Evolutionary conservation across 2,113 vertebrate genomes (phyloP), one percentile per base, ranked within the genome.

Genomic region (Notothenia rossii): DNA sequence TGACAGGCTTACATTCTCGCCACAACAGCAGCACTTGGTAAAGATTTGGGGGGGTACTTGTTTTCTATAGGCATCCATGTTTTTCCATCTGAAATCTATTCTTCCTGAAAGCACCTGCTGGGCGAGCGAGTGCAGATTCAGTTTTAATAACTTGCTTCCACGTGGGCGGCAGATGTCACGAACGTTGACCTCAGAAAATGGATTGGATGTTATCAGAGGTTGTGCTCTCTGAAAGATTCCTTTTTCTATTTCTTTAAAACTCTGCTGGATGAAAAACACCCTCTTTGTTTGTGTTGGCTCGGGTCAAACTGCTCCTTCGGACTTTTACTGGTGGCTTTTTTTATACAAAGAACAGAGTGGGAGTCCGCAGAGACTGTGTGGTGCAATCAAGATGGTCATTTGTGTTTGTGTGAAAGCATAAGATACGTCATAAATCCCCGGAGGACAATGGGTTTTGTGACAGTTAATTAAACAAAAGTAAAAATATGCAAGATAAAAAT

Each of bases 121-220:
- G 67, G 56, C 68, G 72, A 73, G 59, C 18, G 2, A 56, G 70
- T 61, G 60, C 81, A 77, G 49, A 25, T 70, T 66, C 43, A 0
- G 20, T 66, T 40, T 58, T 83, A 75, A 77, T 59, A 79, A 62
- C 56, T 63, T 33, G 64, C 46, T 72, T 84, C 75, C 53, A 72
- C 20, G 79, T 70, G 79, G 83, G 74, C 14, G 48, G 75, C 76
- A 22, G 33, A 64, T 54, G 73, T 74, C 72, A 72, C 3, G 10
- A 85, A 75, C 48, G 56, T 53, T 77, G 81, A 75, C 77, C 79
- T 81, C 18, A 60, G 63, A 55, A 29, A 66, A 88, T 89, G 55
- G 10, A 86, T 83, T 1, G 20, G 49, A 43, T 55, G 45, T 76
- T 68, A 68, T 71, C 79, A 53, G 73, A 77, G 80, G 67, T 46